phyloP scores from a whole-genome alignment of 2,797 vertebrate genomes.

The Gymnodraco acuticeps region DNA sequence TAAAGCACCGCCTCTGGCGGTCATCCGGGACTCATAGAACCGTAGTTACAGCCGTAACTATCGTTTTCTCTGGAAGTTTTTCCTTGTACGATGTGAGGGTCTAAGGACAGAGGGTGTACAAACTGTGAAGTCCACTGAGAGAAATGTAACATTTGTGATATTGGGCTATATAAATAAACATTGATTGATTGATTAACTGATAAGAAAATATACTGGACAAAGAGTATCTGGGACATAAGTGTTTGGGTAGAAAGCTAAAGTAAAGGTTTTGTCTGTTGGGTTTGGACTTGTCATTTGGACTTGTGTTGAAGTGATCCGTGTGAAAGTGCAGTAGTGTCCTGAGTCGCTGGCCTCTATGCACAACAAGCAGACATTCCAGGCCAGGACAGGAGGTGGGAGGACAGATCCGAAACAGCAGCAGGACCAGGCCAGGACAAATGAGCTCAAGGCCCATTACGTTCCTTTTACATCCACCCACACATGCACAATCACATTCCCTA shows the following conservation, averaged over 20 bases:
- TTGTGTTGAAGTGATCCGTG: slow-evolving; percentile 35
- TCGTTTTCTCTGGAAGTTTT: too few species aligned
- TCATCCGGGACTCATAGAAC: too few species aligned
- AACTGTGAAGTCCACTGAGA: too few species aligned
- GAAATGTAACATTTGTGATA: too few species aligned
- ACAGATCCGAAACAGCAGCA: slow-evolving; percentile 72
- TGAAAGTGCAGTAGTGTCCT: slow-evolving; percentile 57
- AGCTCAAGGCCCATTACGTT: slow-evolving; percentile 74
- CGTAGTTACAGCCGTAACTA: too few species aligned
- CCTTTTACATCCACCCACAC: slow-evolving; percentile 72
- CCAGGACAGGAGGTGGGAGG: slow-evolving; percentile 77
- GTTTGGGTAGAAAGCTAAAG: background rate
- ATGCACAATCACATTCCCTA: slow-evolving; percentile 61
- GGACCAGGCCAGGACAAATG: slow-evolving; percentile 73
- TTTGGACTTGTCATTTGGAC: slow-evolving; percentile 19
- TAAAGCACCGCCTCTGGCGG: too few species aligned
- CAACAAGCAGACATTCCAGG: slow-evolving; percentile 72
- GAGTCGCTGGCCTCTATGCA: slow-evolving; percentile 64
- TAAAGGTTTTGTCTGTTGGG: background rate
- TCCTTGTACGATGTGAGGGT: too few species aligned
- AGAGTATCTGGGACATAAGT: background rate
- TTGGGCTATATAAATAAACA: too few species aligned
- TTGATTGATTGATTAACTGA: background rate
- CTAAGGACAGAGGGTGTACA: too few species aligned
- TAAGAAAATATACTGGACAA: background rate